These are phyloP conservation scores for Strigops habroptila DNA, from an alignment of 2,113 vertebrate species.

Conservation along the genomic window DNA sequence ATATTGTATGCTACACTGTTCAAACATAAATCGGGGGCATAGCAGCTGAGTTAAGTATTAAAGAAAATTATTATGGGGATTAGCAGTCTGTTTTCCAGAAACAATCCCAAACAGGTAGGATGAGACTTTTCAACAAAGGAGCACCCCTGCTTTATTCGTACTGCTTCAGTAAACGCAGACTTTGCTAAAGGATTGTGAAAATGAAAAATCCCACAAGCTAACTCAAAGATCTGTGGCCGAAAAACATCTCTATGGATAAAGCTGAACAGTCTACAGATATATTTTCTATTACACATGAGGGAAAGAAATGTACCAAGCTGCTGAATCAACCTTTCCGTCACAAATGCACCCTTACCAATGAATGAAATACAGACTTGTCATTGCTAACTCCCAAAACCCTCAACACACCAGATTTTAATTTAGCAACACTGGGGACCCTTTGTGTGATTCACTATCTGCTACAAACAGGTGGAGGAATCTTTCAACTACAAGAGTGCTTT, in stretches of 20 bases:
- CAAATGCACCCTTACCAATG: neutral
- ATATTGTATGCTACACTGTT: neutral
- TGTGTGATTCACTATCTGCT: neutral
- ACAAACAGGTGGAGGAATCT: conserved; percentile 25
- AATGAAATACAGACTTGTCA: neutral
- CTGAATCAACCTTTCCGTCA: neutral
- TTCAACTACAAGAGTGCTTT: neutral
- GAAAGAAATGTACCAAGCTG: neutral
- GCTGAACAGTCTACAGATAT: neutral
- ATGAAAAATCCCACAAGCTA: neutral
- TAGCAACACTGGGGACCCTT: neutral
- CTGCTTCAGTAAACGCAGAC: neutral
- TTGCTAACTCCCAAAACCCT: conserved; percentile 13
- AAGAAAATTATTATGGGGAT: neutral
- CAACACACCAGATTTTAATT: neutral
- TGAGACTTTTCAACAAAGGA: conserved; percentile 1
- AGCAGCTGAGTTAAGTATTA: neutral
- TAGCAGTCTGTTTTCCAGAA: neutral
- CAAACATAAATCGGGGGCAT: neutral
- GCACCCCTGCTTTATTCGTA: neutral
- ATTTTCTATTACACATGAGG: neutral
- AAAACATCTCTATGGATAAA: neutral
- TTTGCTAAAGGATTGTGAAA: neutral
- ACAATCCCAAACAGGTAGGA: neutral
- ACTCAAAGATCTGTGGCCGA: neutral